Percentiles rank a stretch among this genome's conserved stretches.
Evolutionary conservation across 2,888 invertebrate species (phyloP).

Genomic region (Hydraecia micacea): DNA sequence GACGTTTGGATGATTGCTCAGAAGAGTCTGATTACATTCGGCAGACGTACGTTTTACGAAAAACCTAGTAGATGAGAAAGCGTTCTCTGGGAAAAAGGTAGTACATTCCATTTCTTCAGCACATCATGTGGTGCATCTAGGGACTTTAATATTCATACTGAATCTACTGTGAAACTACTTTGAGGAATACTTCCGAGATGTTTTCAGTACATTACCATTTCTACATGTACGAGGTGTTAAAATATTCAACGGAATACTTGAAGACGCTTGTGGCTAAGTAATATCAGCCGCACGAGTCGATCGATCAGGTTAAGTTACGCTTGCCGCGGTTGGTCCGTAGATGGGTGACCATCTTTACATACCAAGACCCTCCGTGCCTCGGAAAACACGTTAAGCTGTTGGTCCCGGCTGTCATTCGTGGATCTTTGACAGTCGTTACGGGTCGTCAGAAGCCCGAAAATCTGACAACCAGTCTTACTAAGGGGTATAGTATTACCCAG

Average conservation of each 20-base stretch:
- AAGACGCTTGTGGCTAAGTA: no score
- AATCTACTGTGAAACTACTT: constrained; percentile 62
- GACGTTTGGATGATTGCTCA: constrained; percentile 12
- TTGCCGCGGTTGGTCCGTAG: no score
- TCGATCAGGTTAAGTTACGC: no score
- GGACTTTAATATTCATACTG: constrained; percentile 62
- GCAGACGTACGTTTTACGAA: constrained; percentile 17
- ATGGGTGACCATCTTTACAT: no score
- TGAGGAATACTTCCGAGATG: constrained; percentile 50
- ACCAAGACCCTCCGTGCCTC: no score
- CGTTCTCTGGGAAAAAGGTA: constrained; percentile 2
- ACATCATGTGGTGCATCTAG: constrained; percentile 54
- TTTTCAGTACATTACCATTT: constrained; percentile 55
- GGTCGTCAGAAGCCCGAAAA: no score
- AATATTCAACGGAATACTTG: constrained; percentile 32
- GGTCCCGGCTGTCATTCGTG: no score
- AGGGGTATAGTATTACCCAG: no score
- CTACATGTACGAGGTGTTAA: constrained; percentile 20
- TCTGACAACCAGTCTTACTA: no score
- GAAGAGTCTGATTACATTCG: constrained; percentile 7
- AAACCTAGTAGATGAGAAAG: constrained; percentile 4
- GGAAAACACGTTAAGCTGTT: no score
- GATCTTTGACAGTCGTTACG: no score
- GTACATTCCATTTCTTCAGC: constrained; percentile 34
- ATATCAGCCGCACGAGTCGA: no score